Conservation (phyloP, 2,888 invertebrate genomes). For the Eristalinus sepulchralis region DNA sequence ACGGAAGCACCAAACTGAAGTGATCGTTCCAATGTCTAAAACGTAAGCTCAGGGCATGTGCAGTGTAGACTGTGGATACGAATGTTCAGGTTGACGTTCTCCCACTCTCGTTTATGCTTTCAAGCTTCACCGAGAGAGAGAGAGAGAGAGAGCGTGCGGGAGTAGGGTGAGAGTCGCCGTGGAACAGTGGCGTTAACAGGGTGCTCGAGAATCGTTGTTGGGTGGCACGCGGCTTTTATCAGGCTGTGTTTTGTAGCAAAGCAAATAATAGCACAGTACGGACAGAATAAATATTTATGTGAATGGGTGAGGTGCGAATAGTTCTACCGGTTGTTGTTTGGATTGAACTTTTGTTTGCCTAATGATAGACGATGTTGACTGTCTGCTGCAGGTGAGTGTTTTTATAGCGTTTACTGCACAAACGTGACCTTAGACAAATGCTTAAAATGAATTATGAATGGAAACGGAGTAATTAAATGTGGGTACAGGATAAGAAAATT, state of each 20-base stretch:
- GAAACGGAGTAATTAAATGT: too few relatives aligned
- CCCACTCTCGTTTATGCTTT: constrained; percentile 1
- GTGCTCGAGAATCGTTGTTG: constrained; percentile 4
- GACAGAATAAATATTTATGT: constrained; percentile 16
- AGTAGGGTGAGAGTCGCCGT: background rate
- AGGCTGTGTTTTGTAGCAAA: constrained; percentile 20
- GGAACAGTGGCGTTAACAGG: constrained; percentile 15
- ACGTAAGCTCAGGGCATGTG: background rate
- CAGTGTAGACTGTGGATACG: background rate
- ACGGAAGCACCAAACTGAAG: constrained; percentile 47
- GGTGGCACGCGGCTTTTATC: constrained; percentile 6
- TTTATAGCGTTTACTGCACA: background rate
- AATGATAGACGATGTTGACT: background rate
- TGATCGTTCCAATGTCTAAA: constrained; percentile 43
- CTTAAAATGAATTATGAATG: background rate
- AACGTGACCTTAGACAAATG: background rate
- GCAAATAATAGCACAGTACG: constrained; percentile 23
- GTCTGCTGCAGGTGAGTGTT: background rate
- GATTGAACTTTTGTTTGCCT: background rate
- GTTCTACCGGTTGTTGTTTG: constrained; percentile 28
- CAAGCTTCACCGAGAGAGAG: background rate
- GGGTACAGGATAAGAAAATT: background rate
- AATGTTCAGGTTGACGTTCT: background rate
- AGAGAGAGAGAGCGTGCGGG: background rate
- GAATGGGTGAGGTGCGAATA: background rate